Conservation (phyloP, 2,888 invertebrate genomes). For the Caenorhabditis sp. region DNA sequence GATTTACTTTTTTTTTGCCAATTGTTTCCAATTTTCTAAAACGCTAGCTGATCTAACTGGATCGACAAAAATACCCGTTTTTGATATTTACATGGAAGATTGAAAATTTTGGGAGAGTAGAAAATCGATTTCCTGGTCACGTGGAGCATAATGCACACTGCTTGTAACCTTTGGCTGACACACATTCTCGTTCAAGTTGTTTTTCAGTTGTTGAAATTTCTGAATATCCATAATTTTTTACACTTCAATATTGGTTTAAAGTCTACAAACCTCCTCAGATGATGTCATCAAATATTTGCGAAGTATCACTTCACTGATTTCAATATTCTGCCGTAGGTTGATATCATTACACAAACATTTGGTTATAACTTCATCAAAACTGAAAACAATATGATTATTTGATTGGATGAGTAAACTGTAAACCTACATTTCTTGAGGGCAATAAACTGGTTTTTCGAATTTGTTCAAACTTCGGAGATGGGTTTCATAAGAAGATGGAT, state of each 20-base stretch:
- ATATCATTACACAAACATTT: constrained; percentile 8
- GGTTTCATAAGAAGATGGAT: neutral
- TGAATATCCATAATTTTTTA: neutral
- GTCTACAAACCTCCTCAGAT: neutral
- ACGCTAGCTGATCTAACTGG: too few relatives aligned
- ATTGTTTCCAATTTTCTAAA: too few relatives aligned
- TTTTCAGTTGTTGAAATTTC: neutral
- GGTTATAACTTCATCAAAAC: constrained; percentile 10
- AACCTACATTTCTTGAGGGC: constrained; percentile 10
- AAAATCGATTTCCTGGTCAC: neutral
- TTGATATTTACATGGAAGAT: too few relatives aligned
- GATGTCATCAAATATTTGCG: neutral
- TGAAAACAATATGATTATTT: neutral
- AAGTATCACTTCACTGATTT: constrained; percentile 1
- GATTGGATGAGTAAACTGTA: too few relatives aligned
- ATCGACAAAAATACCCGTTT: too few relatives aligned
- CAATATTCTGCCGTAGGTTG: constrained; percentile 1
- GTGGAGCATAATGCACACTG: neutral
- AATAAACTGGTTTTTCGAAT: constrained; percentile 3
- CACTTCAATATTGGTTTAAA: too few relatives aligned
- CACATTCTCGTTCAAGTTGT: too few relatives aligned
- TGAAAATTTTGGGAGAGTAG: neutral
- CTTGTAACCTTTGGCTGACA: too few relatives aligned
- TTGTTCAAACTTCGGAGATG: neutral
- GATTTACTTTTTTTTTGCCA: too few relatives aligned